Evolutionary conservation across 2,113 vertebrate species (phyloP), one percentile per base, ranked within the genome.

Genomic region (Cairina moschata): DNA sequence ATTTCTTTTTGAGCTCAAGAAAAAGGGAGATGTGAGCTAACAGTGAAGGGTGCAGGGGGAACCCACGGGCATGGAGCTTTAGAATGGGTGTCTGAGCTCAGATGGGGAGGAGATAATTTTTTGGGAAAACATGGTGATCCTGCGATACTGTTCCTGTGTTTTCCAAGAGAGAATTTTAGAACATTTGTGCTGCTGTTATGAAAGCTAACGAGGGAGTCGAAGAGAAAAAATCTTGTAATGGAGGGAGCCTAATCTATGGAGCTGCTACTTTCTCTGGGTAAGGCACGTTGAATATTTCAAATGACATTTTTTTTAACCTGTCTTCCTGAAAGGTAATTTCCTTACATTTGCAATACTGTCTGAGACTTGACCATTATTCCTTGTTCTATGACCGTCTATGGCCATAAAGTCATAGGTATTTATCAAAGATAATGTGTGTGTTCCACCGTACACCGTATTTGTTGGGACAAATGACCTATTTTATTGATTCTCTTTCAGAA

Each of bases 401-500:
- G 22, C 50, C 54, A 60, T 91, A 88, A 92, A 91, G 87, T 85
- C 91, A 50, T 12, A 67, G 65, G 67, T 58, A 58, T 90, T 94
- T 89, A 71, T 87, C 84, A 81, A 79, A 77, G 91, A 10, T 87
- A 93, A 93, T 50, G 40, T 76, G 76, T 92, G 78, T n/a, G 54
- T 91, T 91, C 81, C 81, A 91, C 74, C 17, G 28, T 9, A 12
- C 32, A 55, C 78, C 44, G 79, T 91, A 83, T 95, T 94, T 97
- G 90, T 82, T 94, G 89, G 84, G 93, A 92, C 82, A 92, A 95
- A 95, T 73, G 74, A 89, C 89, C 81, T 95, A 36, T 91, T 87
- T 85, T 80, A 95, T 92, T 6, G 93, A 94, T 93, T 76, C 84
- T 73, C 82, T 83, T 87, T 95, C 84, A 83, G 78, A 73, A 94